Base-by-base conservation (phyloP, 2,797 vertebrate species). In the Pseudochaenichthys georgianus region DNA sequence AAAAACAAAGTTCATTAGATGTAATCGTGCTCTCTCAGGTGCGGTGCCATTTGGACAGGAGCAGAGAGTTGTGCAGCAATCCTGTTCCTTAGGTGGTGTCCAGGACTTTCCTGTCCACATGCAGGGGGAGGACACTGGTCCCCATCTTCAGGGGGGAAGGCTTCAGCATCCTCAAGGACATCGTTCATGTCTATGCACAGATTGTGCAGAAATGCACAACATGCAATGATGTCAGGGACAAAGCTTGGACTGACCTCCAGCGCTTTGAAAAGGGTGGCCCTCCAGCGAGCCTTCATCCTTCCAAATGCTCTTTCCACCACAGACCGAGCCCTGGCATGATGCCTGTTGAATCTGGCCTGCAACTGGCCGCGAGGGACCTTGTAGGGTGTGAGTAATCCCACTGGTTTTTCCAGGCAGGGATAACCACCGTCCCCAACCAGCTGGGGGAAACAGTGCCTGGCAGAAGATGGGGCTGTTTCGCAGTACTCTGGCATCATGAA, bases 131-230 rank as follows among this genome's bases (percentile, higher is more conserved):
- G 23, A 23, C 23, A 2, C 23, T 23, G 23, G 23, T 23, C 23
- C 23, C 23, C 23, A 23, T 23, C 23, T 23, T 23, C 23, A 23
- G 23, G 23, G 23, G 23, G 23, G 23, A 23, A 23, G 23, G 23
- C 23, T 23, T 23, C 23, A 23, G 23, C 23, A 23, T 23, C 21
- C 21, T 21, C 2, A 23, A 23, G 23, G 23, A 23, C 23, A 23
- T 19, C 48, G 19, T 51, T 51, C 48, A 51, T 51, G 19, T 51
- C 10, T 9, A 51, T n/a, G n/a, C 48, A 19, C 19, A 19, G 48
- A 51, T 51, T 51, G 48, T 51, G n/a, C 9, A 51, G 48, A 51
- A 51, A 51, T 51, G n/a, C 9, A 51, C 48, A 51, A 51, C 48
- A 19, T 19, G n/a, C 48, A 51, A 19, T 51, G 9, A 50, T 50